Conservation (phyloP, 2,797 vertebrate genomes). For the Anolis apletophallus region DNA sequence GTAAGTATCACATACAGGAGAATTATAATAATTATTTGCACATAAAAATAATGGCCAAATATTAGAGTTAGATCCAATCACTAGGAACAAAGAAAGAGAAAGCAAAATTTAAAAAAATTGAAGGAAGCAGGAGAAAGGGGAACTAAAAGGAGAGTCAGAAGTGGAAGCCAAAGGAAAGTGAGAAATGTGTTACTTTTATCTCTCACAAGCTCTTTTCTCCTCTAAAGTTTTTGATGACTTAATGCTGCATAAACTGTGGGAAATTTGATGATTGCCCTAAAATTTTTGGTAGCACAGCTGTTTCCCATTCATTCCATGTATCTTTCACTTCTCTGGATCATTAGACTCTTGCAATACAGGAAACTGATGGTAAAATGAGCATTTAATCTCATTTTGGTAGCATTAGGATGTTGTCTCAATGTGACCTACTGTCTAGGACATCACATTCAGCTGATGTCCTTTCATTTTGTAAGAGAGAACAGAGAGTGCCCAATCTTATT, state of each 20-base stretch:
- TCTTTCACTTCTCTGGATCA: neutral
- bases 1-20: neutral
- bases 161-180: neutral
- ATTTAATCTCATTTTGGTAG: neutral
- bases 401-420: neutral
- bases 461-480: constrained; percentile 18
- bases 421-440: neutral
- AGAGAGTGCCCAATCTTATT: neutral
- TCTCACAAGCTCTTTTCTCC: neutral
- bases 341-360: neutral
- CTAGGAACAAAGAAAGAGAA: neutral
- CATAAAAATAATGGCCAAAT: neutral
- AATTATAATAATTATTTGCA: neutral
- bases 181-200: neutral
- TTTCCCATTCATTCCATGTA: neutral
- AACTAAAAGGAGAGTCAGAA: neutral
- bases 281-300: neutral
- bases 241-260: neutral
- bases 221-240: neutral
- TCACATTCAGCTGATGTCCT: neutral
- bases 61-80: neutral
- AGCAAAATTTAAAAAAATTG: neutral
- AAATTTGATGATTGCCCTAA: constrained; percentile 21
- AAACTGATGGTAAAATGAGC: neutral
- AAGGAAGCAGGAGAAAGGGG: neutral